These are phyloP conservation scores for Leptinotarsa haldemani DNA, from an alignment of 2,888 invertebrate species.

Conservation along the genomic window DNA sequence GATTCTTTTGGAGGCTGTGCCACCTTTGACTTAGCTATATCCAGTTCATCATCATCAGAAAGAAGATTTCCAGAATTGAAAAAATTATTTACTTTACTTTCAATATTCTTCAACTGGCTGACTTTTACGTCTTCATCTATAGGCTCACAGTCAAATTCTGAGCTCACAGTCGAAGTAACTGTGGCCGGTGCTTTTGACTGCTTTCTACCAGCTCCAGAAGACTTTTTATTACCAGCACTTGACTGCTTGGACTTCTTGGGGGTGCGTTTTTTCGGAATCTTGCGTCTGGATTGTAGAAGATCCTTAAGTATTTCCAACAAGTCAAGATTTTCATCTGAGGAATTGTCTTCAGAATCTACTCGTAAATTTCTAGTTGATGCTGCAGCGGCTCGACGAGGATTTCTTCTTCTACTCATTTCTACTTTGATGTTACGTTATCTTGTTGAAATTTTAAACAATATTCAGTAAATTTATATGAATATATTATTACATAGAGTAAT, in stretches of 20 bases:
- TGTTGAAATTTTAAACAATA: no score
- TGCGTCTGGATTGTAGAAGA: neutral
- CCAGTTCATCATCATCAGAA: conserved; percentile 27
- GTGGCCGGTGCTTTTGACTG: neutral
- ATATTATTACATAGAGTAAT: no score
- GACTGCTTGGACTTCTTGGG: neutral
- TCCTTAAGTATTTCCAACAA: neutral
- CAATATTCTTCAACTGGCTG: conserved; percentile 16
- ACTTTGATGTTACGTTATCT: neutral
- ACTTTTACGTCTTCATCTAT: conserved; percentile 18
- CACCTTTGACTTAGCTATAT: neutral
- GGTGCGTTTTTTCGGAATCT: neutral
- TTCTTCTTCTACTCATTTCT: conserved; percentile 23
- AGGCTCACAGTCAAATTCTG: conserved; percentile 16
- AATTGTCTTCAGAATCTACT: neutral
- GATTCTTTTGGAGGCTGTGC: conserved; percentile 12
- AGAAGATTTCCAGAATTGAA: conserved; percentile 28
- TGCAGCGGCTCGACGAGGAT: conserved; percentile 22
- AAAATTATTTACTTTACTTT: conserved; percentile 27
- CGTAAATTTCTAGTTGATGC: neutral
- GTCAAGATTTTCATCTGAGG: conserved; percentile 8
- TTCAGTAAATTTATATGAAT: no score
- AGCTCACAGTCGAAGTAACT: neutral
- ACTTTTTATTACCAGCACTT: neutral
- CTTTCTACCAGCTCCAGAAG: neutral